Percentiles rank a stretch among this genome's conserved stretches.
phyloP scores from a whole-genome alignment of 2,888 invertebrate species.

The Cheilosia vernalis region DNA sequence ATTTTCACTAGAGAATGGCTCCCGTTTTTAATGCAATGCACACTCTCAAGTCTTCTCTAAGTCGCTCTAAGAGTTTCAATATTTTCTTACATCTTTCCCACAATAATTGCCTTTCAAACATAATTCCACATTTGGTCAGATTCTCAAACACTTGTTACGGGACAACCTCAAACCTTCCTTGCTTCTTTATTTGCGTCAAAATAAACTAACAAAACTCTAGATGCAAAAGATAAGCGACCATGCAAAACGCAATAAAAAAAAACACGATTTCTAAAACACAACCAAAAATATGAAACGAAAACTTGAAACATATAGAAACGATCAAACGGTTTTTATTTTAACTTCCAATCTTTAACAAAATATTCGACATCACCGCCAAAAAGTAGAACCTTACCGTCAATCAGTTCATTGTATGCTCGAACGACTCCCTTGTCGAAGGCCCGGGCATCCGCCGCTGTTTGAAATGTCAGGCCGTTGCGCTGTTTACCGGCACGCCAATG shows the following conservation, averaged over 20 bases:
- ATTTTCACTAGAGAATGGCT: no score
- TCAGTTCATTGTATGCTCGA: conserved; percentile 93
- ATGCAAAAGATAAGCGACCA: conserved; percentile 69
- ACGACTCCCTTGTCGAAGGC: conserved; percentile 97
- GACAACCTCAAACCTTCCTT: no score
- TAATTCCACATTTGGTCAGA: no score
- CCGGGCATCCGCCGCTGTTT: conserved; percentile 96
- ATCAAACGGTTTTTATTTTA: conserved; percentile 31
- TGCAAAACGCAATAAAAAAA: conserved; percentile 40
- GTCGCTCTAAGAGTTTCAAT: no score
- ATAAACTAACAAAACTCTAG: conserved; percentile 41
- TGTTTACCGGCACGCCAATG: conserved; percentile 98
- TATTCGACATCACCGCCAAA: background rate
- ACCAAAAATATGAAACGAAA: background rate
- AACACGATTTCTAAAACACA: conserved; percentile 23
- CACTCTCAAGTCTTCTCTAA: no score
- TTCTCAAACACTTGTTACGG: no score
- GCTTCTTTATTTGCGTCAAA: background rate
- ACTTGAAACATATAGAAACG: conserved; percentile 7
- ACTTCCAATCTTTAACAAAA: conserved; percentile 48
- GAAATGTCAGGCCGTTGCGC: conserved; percentile 97
- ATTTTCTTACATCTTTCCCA: no score
- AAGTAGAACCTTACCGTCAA: conserved; percentile 89
- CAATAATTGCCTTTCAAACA: no score
- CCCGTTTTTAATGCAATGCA: no score